Evolutionary conservation across 2,797 vertebrate genomes (phyloP).

Genomic region (Oceanodroma leucorhoa): DNA sequence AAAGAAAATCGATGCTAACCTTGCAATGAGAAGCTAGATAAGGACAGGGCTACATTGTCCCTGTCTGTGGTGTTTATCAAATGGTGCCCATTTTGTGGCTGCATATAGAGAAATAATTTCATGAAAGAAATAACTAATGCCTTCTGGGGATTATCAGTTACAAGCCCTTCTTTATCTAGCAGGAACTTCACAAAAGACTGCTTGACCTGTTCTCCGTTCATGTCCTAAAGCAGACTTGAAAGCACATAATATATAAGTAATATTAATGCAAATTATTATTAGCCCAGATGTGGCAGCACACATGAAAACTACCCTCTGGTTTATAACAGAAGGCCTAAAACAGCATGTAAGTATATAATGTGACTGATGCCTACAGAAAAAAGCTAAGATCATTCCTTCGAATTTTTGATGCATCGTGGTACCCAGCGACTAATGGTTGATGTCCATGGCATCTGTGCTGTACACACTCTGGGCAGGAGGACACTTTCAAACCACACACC

Average conservation of each 20-base stretch:
- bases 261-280: neutral
- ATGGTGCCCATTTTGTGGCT: neutral
- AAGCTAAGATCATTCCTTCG: accelerated
- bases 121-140: neutral
- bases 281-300: neutral
- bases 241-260: neutral
- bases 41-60: neutral
- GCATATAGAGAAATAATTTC: neutral
- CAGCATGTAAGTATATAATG: neutral
- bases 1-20: conserved; percentile 30
- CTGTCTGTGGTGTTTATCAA: conserved; percentile 6
- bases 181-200: neutral
- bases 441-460: neutral
- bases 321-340: neutral
- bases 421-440: accelerated
- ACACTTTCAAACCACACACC: neutral
- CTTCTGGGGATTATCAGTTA: neutral
- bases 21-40: conserved; percentile 1
- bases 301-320: neutral
- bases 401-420: neutral
- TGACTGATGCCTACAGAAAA: neutral
- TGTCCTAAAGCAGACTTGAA: neutral
- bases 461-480: neutral
- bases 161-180: neutral
- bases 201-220: neutral